Evolutionary conservation across 2,113 vertebrate species (phyloP).

Genomic region (Xenopus laevis): DNA sequence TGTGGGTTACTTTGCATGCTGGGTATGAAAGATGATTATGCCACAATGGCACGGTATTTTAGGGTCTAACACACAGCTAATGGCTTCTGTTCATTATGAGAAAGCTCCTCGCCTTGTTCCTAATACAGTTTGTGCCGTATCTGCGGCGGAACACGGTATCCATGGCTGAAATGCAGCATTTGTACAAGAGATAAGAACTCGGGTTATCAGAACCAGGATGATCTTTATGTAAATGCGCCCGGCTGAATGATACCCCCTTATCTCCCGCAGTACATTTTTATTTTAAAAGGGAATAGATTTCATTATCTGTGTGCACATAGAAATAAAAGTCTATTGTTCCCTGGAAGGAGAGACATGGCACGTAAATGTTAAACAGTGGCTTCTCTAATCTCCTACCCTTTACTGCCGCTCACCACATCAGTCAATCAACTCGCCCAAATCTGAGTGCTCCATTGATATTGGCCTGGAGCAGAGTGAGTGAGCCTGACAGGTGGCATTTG

Average conservation of each 20-base stretch:
- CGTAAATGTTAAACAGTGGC: slow-evolving; percentile 49
- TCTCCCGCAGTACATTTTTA: slow-evolving; percentile 40
- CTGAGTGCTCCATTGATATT: no score
- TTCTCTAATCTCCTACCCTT: slow-evolving; percentile 60
- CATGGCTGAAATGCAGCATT: no score
- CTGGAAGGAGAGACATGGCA: slow-evolving; percentile 54
- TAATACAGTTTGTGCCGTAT: no score
- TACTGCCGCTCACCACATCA: slow-evolving; percentile 47
- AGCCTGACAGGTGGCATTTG: no score
- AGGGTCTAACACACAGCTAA: no score
- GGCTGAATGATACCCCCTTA: slow-evolving; percentile 50
- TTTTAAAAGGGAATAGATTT: slow-evolving; percentile 48
- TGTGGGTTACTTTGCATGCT: no score
- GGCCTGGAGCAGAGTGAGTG: no score
- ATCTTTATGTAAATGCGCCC: slow-evolving; percentile 11
- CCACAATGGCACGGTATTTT: no score
- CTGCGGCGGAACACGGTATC: no score
- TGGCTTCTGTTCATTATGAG: no score
- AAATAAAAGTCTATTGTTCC: slow-evolving; percentile 51
- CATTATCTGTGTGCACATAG: slow-evolving; percentile 56
- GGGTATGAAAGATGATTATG: no score
- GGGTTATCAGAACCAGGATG: slow-evolving; percentile 16
- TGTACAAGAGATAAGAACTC: slow-evolving; percentile 10
- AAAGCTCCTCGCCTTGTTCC: no score
- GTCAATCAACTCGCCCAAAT: slow-evolving; percentile 47